Evolutionary conservation across 53 echinoderm and acorn worm species (phyloP).

Genomic region (Paelopatides confundens): DNA sequence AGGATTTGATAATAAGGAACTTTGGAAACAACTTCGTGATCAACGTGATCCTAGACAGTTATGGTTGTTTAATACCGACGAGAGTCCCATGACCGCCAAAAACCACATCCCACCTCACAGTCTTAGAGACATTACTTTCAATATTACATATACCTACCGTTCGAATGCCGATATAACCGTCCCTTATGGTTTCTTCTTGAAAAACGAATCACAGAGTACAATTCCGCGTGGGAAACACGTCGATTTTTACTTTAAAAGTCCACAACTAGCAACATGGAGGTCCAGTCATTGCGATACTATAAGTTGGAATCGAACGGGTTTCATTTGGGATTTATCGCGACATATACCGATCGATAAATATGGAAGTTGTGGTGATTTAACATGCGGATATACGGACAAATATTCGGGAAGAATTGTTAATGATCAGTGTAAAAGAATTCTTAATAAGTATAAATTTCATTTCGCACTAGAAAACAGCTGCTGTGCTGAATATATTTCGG

Average conservation of each 20-base stretch:
- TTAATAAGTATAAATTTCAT: constrained; percentile 8
- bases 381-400: neutral
- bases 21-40: constrained; percentile 1
- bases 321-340: constrained; percentile 33
- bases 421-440: neutral
- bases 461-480: constrained; percentile 42
- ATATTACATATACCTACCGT: constrained; percentile 26
- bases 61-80: constrained; percentile 25
- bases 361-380: neutral
- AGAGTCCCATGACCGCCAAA: constrained; percentile 23
- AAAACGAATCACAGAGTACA: neutral
- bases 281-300: constrained; percentile 40
- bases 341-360: constrained; percentile 21
- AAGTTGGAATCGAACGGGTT: constrained; percentile 31
- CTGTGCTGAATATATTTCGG: constrained; percentile 36
- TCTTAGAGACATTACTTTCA: constrained; percentile 14
- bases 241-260: neutral
- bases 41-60: constrained; percentile 7
- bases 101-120: neutral
- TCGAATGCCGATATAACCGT: constrained; percentile 19
- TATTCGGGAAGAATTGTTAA: neutral
- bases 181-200: neutral
- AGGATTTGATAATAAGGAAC: constrained; percentile 12
- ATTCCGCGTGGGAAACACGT: neutral
- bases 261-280: constrained; percentile 20